Conservation (phyloP, 2,797 vertebrate genomes). For the Melanotaenia trifasciata region DNA sequence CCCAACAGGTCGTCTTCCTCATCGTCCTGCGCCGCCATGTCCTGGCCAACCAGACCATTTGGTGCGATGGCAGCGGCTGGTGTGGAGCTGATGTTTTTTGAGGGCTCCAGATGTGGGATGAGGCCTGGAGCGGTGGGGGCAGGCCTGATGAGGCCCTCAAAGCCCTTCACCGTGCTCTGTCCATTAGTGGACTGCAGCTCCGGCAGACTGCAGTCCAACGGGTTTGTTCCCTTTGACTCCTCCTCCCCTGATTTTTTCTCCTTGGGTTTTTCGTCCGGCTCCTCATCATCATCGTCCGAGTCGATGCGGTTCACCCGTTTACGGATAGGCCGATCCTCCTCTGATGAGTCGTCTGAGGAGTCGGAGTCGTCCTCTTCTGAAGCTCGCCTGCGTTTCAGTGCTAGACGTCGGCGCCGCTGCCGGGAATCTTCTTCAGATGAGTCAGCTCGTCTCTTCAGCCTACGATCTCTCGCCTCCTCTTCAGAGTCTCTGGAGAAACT, state of each 20-base stretch:
- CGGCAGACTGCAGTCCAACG: conserved; percentile 86
- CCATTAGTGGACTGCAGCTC: conserved; percentile 91
- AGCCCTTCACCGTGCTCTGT: conserved; percentile 85
- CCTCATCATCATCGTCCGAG: conserved; percentile 87
- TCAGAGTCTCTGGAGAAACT: conserved; percentile 78
- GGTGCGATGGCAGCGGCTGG: conserved; percentile 80
- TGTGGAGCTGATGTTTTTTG: conserved; percentile 84
- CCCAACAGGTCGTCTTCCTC: conserved; percentile 98
- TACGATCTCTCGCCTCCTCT: conserved; percentile 70
- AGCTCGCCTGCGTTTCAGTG: conserved; percentile 83
- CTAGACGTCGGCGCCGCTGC: conserved; percentile 67
- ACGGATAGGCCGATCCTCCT: conserved; percentile 87
- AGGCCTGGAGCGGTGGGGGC: conserved; percentile 31
- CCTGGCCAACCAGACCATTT: conserved; percentile 88
- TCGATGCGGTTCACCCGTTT: conserved; percentile 94
- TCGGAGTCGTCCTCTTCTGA: conserved; percentile 88
- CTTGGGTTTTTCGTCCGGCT: conserved; percentile 71
- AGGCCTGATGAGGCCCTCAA: conserved; percentile 86
- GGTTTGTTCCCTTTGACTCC: conserved; percentile 86
- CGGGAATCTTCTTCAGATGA: conserved; percentile 76
- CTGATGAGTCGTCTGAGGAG: conserved; percentile 84
- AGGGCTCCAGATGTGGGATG: conserved; percentile 46
- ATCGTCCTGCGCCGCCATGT: conserved; percentile 89
- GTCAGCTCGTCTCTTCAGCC: conserved; percentile 60
- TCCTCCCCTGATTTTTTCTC: conserved; percentile 76